phyloP scores from a whole-genome alignment of 2,797 vertebrate species.

The Austrolebias charrua region DNA sequence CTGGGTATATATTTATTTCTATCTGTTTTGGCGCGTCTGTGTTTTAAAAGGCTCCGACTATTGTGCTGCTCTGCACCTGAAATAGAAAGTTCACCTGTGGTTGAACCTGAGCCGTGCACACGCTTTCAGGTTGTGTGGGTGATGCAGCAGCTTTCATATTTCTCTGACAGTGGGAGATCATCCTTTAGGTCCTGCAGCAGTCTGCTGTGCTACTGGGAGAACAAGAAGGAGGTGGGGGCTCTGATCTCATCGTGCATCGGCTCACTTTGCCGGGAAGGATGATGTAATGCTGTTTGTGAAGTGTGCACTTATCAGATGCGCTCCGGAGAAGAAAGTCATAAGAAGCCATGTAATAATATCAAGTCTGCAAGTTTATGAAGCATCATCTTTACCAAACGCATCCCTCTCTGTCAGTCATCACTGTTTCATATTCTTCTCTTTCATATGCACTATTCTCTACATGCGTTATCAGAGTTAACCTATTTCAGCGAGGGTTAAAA shows the following conservation, averaged over 20 bases:
- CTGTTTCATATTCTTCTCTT: not conserved
- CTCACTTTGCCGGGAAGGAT: conserved; percentile 75
- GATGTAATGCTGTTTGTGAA: conserved; percentile 78
- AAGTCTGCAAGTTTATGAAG: conserved; percentile 39
- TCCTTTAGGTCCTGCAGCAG: conserved; percentile 68
- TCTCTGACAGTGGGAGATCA: conserved; percentile 52
- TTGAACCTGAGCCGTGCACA: conserved; percentile 59
- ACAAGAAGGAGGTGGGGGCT: conserved; percentile 39
- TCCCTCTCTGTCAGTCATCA: conserved; percentile 30
- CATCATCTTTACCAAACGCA: conserved; percentile 47
- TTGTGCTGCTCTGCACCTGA: conserved; percentile 56
- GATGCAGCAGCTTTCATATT: conserved; percentile 53
- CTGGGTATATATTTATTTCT: conserved; percentile 40
- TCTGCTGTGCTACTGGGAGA: conserved; percentile 62
- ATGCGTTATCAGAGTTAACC: too few species aligned
- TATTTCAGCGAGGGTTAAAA: too few species aligned
- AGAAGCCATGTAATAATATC: conserved; percentile 49
- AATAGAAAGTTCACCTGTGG: conserved; percentile 67
- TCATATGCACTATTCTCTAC: not conserved
- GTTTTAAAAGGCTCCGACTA: conserved; percentile 23
- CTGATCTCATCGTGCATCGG: conserved; percentile 70
- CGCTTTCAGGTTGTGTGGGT: conserved; percentile 36
- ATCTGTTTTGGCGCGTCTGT: conserved; percentile 16
- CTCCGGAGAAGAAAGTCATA: conserved; percentile 23
- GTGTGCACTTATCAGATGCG: conserved; percentile 67